Evolutionary conservation across 2,113 vertebrate genomes (phyloP), one percentile per base, ranked within the genome.

Genomic region (Sylvietta virens): DNA sequence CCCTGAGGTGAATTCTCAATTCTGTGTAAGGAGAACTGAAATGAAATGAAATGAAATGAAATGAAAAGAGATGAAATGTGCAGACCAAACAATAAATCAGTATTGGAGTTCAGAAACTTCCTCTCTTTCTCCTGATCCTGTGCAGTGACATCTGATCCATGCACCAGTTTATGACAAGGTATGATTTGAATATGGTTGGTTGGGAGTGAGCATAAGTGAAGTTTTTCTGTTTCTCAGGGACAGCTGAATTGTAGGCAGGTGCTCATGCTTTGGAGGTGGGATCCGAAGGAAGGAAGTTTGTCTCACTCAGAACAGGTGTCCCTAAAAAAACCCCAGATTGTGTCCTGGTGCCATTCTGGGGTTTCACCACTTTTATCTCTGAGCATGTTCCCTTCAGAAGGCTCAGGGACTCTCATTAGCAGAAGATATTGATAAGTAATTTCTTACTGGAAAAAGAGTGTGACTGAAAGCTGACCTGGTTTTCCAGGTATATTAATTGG

Each of bases 221-320:
- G 28, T 44, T 90, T 84, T 69, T 51, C 4, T 62, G 12, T 88
- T 86, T 61, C 45, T 91, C 17, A 13, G 28, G 45, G 28, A 53
- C 66, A 87, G 62, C 86, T 93, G 91, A 94, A 57, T 40, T 78
- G 73, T 89, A 61, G 86, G 84, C 91, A 88, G 57, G 64, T 87
- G 62, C 82, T 94, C 83, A 31, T 17, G 37, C n/a, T 33, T 40
- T 87, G 81, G 70, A 71, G 81, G 70, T 92, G 84, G 73, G 19
- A 53, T 58, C 51, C 54, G 42, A 87, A 69, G 70, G 83, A 24
- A 67, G 76, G 57, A 73, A 42, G 30, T 86, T 89, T 85, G 73
- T 58, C 28, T 84, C 60, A 24, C 5, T 8, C 24, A 33, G 58
- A 94, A 22, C 70, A 82, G 81, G 81, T 90, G 71, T 82, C 45